A percentile compares a stretch with the other conserved stretches of the same genome.
Conservation (phyloP, 2,888 invertebrate species). For the Cactoblastis cactorum region DNA sequence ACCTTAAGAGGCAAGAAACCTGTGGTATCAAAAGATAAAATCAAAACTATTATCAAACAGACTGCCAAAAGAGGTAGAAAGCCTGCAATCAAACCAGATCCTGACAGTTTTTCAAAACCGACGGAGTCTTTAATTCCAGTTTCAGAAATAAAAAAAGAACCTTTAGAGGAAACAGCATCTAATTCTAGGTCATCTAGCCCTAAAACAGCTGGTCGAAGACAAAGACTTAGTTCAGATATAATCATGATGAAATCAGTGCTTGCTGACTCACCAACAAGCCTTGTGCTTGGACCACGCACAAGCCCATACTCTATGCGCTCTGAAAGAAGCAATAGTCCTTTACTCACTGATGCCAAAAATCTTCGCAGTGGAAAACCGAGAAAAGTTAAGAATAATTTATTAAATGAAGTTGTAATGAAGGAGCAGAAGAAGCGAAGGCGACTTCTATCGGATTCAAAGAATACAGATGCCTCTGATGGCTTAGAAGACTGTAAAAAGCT, state of each 20-base stretch:
- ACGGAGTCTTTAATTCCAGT: constrained; percentile 59
- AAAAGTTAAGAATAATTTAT: constrained; percentile 76
- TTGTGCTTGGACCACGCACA: constrained; percentile 64
- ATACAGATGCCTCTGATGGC: constrained; percentile 51
- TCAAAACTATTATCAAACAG: constrained; percentile 58
- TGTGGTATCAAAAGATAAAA: constrained; percentile 52
- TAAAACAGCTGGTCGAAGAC: constrained; percentile 61
- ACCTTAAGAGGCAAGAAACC: constrained; percentile 66
- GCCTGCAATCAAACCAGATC: constrained; percentile 49
- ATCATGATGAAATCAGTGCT: constrained; percentile 70
- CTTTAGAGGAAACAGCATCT: constrained; percentile 57
- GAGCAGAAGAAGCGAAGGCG: constrained; percentile 77
- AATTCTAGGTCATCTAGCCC: constrained; percentile 73
- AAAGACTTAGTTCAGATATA: constrained; percentile 68
- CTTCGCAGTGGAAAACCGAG: constrained; percentile 83
- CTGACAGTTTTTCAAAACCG: constrained; percentile 51
- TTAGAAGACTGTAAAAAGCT: constrained; percentile 64
- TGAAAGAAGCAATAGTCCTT: constrained; percentile 76
- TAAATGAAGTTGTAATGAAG: constrained; percentile 79
- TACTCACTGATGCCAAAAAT: constrained; percentile 73
- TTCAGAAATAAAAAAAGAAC: constrained; percentile 70
- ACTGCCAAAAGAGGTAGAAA: constrained; percentile 55
- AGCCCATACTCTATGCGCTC: constrained; percentile 82
- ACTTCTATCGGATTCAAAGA: constrained; percentile 77
- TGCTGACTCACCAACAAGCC: constrained; percentile 54